Conservation (phyloP, 2,113 vertebrate genomes). For the Rhinoptilus africanus region DNA sequence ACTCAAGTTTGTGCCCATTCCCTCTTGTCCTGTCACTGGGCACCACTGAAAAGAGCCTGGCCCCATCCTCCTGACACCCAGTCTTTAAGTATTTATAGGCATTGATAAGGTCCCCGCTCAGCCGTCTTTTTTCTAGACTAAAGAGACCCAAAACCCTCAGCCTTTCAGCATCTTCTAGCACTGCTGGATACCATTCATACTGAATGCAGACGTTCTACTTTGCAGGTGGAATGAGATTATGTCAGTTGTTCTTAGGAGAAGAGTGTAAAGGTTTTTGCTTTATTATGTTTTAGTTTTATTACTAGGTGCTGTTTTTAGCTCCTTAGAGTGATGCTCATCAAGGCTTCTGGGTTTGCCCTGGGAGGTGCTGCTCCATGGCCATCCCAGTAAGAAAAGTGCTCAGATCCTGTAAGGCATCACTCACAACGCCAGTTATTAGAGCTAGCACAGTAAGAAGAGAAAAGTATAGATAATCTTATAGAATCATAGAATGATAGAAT, state of each 20-base stretch:
- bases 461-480: neutral
- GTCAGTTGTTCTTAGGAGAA: neutral
- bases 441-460: neutral
- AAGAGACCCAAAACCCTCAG: too few species aligned
- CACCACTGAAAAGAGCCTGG: too few species aligned
- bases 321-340: neutral
- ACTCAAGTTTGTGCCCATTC: too few species aligned
- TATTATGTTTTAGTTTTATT: neutral
- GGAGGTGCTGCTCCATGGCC: neutral
- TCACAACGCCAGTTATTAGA: neutral
- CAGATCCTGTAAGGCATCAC: neutral
- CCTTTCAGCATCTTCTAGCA: neutral
- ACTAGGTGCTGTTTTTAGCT: neutral
- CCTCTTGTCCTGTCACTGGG: too few species aligned
- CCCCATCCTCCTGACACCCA: too few species aligned
- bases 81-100: too few species aligned
- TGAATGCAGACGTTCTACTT: neutral
- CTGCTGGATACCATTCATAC: neutral
- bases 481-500: too few species aligned
- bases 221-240: neutral
- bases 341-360: neutral
- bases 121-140: too few species aligned
- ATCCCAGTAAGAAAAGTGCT: neutral
- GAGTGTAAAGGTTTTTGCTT: neutral
- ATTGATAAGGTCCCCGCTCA: too few species aligned